phyloP scores from a whole-genome alignment of 1,140 invertebrate species.

The Cyclargus thomasi region DNA sequence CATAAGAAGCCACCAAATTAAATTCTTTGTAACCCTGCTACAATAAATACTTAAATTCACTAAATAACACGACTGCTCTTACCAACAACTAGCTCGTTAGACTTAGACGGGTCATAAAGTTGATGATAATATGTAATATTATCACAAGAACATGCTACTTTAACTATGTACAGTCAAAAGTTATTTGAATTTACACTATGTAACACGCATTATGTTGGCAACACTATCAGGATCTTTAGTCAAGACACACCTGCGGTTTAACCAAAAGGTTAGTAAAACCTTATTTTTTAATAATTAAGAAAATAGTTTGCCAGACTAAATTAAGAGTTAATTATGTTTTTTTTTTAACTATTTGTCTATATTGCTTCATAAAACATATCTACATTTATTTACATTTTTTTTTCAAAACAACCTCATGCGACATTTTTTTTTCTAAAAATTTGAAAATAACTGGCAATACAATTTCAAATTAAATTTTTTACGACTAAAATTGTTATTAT shows the following conservation, averaged over 20 bases:
- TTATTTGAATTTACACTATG: constrained; percentile 11
- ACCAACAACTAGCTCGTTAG: constrained; percentile 12
- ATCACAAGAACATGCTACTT: constrained; percentile 24
- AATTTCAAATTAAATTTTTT: too few species aligned
- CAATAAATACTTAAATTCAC: constrained; percentile 3
- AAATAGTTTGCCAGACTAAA: background rate
- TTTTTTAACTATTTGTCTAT: background rate
- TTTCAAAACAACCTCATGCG: background rate
- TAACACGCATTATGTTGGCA: background rate
- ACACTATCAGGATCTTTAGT: background rate
- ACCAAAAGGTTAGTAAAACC: background rate
- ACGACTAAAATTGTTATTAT: too few species aligned
- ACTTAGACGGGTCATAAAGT: background rate
- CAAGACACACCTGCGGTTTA: background rate
- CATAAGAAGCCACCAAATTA: background rate
- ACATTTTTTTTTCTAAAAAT: background rate
- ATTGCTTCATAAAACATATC: constrained; percentile 2
- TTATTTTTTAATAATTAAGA: background rate
- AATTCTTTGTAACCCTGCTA: constrained; percentile 4
- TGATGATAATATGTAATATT: constrained; percentile 1
- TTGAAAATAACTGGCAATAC: background rate
- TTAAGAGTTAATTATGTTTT: background rate
- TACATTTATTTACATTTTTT: constrained; percentile 11
- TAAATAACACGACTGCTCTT: constrained; percentile 1
- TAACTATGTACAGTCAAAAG: constrained; percentile 23